Base-by-base conservation (phyloP, 2,797 vertebrate genomes). In the Triplophysa bombifrons region DNA sequence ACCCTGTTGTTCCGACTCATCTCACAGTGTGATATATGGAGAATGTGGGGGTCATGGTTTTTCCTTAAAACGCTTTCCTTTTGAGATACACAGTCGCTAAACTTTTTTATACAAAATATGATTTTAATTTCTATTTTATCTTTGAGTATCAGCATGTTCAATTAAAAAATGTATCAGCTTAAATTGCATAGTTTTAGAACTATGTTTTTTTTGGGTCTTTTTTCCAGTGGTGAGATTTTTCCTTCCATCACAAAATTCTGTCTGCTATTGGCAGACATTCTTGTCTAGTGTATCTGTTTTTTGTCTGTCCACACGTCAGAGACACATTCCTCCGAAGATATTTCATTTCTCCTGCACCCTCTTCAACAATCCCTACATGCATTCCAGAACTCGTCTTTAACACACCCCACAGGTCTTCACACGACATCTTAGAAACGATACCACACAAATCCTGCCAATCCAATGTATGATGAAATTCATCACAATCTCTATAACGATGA, bases 301-400 rank as follows among this genome's bases (percentile, higher is more conserved):
- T 53, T 55, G 74, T 81, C 80, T 56, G 80, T 83, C 78, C 72
- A 85, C 83, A 85, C 82, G 53, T 87, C 80, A 63, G 46, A 84
- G 71, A 76, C 61, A 78, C 86, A 89, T 87, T 87, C 86, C 86
- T 68, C 50, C 81, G 16, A 58, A 38, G 58, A 6, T 50, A 82
- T 51, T 6, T 85, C 46, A 64, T 74, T 44, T 46, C 41, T 34
- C 53, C 44, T 27, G 17, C 20, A 22, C 14, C 46, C 4, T 60
- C 67, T 46, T 71, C 48, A 2, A 50, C 19, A 27, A 22, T 38
- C 44, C 75, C 61, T 44, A 34, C 58, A 27, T 58, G 17, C 58
- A 51, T 55, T n/a, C 46, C 71, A 17, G 4, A n/a, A 7, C 27
- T 58, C 25, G 74, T 67, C 17, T 22, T 46, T 14, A 34, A 72